These are phyloP conservation scores for Protaetia brevitarsis DNA, from an alignment of 1,140 invertebrate genomes.

Conservation along the genomic window DNA sequence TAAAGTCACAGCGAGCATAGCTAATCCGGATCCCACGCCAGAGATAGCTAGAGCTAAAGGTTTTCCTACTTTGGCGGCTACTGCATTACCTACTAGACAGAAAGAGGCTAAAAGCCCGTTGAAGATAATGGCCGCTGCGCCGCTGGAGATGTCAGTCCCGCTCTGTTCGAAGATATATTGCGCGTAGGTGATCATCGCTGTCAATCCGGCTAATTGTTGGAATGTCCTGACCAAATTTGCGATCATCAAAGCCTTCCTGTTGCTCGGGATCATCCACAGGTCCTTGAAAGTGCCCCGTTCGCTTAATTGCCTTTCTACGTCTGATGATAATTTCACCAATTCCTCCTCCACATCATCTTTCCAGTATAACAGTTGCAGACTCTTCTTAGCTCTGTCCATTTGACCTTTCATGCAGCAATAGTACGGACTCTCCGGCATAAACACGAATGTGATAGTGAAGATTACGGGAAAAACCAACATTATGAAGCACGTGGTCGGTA, in stretches of 20 bases:
- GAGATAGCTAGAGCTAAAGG: constrained; percentile 64
- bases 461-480: constrained; percentile 41
- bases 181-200: constrained; percentile 62
- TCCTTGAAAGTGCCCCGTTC: constrained; percentile 57
- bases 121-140: constrained; percentile 56
- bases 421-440: constrained; percentile 77
- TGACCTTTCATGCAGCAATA: constrained; percentile 61
- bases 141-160: constrained; percentile 59
- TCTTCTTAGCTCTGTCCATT: constrained; percentile 58
- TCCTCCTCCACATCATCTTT: constrained; percentile 58
- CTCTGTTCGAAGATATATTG: constrained; percentile 54
- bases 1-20: constrained; percentile 51
- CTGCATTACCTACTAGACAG: constrained; percentile 57
- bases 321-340: constrained; percentile 59
- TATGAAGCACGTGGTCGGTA: background rate
- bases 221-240: background rate
- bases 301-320: constrained; percentile 48
- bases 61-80: constrained; percentile 68
- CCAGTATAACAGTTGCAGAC: constrained; percentile 61
- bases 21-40: constrained; percentile 48
- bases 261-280: constrained; percentile 56
- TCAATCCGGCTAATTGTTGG: constrained; percentile 63
- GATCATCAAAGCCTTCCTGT: constrained; percentile 64
- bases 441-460: constrained; percentile 62
- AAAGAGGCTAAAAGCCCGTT: constrained; percentile 60